Conservation (phyloP, 2,797 vertebrate genomes). For the Neosilurus hyrtlii region DNA sequence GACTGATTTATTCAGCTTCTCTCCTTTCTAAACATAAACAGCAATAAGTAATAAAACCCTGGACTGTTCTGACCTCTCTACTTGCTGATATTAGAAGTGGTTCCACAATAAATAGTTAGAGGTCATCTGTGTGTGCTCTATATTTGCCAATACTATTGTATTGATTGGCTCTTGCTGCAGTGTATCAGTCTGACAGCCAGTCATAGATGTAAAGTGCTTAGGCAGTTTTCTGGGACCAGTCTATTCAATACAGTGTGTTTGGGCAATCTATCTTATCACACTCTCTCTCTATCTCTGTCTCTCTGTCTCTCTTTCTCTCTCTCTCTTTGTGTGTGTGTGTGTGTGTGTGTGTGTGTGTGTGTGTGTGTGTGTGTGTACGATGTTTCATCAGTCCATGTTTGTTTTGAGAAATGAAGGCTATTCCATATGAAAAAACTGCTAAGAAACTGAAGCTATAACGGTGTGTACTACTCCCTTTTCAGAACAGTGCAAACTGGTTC, state of each 20-base stretch:
- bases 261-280: constrained; percentile 36
- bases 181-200: constrained; percentile 50
- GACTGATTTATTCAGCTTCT: not conserved
- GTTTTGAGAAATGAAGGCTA: no score
- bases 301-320: no score
- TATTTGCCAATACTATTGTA: constrained; percentile 49
- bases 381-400: no score
- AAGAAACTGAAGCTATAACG: no score
- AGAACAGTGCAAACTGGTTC: not conserved
- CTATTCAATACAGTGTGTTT: constrained; percentile 37
- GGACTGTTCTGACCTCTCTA: constrained; percentile 14
- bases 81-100: not conserved
- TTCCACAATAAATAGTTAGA: not conserved
- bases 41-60: constrained; percentile 1
- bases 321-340: not conserved
- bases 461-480: no score
- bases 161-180: constrained; percentile 41
- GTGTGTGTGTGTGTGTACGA: no score
- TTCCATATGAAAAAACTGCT: no score
- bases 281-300: no score
- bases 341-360: no score
- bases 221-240: constrained; percentile 28
- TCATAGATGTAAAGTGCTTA: constrained; percentile 44
- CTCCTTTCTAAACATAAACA: not conserved
- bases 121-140: constrained; percentile 24